Percentiles rank a stretch among this genome's conserved stretches.
Evolutionary conservation across 2,797 vertebrate genomes (phyloP).

Genomic region (Amblyopsis hoosieri): DNA sequence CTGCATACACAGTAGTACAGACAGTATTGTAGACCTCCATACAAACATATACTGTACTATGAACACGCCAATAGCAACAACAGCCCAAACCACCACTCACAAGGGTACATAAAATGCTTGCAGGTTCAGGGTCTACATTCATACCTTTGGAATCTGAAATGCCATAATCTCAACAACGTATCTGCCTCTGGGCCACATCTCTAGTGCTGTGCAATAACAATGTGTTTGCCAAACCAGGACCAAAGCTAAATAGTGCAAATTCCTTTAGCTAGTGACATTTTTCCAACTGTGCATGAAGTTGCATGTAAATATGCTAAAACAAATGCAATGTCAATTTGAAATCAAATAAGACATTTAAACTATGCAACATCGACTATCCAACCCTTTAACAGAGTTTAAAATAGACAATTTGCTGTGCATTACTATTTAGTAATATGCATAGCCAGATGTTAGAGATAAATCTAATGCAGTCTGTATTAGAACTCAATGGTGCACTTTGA

Average conservation of each 20-base stretch:
- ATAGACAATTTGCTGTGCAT: no score
- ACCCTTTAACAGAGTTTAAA: not conserved
- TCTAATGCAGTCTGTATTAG: slow-evolving; percentile 47
- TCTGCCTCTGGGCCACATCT: slow-evolving; percentile 28
- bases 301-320: slow-evolving; percentile 17
- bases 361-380: not conserved
- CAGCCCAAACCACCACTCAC: slow-evolving; percentile 6
- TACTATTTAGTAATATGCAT: no score
- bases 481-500: slow-evolving; percentile 14
- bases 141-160: slow-evolving; percentile 40
- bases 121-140: slow-evolving; percentile 27
- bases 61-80: slow-evolving; percentile 9
- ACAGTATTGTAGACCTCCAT: slow-evolving; percentile 1
- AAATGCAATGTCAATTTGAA: slow-evolving; percentile 2
- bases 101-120: slow-evolving; percentile 12
- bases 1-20: not conserved
- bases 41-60: not conserved
- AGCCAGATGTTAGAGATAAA: slow-evolving; percentile 16
- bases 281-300: slow-evolving; percentile 20
- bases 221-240: slow-evolving; percentile 17
- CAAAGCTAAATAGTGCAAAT: slow-evolving; percentile 39
- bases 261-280: slow-evolving; percentile 22
- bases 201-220: slow-evolving; percentile 51
- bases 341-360: slow-evolving; percentile 14
- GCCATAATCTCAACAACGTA: slow-evolving; percentile 54